phyloP scores from a whole-genome alignment of 2,888 invertebrate species.

The Cremastinae sp. region DNA sequence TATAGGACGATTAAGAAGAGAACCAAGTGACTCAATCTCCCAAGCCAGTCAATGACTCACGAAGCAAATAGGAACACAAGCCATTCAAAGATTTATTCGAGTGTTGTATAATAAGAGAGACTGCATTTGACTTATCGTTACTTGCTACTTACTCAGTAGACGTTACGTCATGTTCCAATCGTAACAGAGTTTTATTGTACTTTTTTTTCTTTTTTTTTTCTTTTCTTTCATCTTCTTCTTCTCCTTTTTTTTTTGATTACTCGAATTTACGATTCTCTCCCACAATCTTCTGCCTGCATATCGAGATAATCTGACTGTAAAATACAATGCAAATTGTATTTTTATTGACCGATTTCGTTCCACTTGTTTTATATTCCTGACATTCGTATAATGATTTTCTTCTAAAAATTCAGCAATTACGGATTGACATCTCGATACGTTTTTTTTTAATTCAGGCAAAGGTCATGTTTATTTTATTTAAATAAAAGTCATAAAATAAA shows the following conservation, averaged over 20 bases:
- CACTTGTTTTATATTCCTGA: slow-evolving; percentile 7
- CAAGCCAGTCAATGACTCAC: slow-evolving; percentile 49
- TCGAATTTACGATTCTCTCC: slow-evolving; percentile 20
- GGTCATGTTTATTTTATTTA: slow-evolving; percentile 24
- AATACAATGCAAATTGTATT: slow-evolving; percentile 34
- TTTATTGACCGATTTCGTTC: slow-evolving; percentile 24
- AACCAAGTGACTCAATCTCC: neutral
- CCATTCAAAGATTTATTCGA: neutral
- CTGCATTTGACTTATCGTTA: slow-evolving; percentile 38
- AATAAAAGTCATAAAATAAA: slow-evolving; percentile 6
- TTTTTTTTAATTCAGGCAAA: neutral
- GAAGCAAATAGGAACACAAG: slow-evolving; percentile 27
- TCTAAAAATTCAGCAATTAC: neutral
- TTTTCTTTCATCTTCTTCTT: no score
- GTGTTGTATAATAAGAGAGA: slow-evolving; percentile 15
- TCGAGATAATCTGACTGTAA: slow-evolving; percentile 3
- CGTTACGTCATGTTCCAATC: slow-evolving; percentile 25
- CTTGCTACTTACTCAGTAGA: no score
- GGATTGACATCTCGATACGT: neutral
- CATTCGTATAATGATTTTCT: neutral
- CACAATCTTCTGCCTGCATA: neutral
- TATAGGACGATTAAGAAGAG: slow-evolving; percentile 15
- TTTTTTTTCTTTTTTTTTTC: no score
- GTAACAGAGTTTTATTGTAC: neutral
- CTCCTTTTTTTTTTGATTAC: slow-evolving; percentile 33